phyloP scores from a whole-genome alignment of 2,888 invertebrate genomes.

The Physocephala rufipes region DNA sequence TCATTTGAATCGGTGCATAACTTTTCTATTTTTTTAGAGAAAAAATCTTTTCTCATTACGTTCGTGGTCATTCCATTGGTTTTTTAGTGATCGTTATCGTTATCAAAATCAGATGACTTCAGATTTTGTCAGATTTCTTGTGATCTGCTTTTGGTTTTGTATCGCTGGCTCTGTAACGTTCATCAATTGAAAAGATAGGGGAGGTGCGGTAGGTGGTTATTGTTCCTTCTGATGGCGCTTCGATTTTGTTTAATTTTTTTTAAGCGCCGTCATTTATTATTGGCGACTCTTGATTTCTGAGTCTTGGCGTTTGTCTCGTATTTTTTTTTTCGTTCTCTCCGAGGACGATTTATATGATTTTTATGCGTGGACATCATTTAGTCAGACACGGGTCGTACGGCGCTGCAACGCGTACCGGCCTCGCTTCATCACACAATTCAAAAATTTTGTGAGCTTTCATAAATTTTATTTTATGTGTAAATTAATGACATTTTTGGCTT shows the following conservation, averaged over 20 bases:
- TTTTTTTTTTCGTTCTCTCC: conserved; percentile 24
- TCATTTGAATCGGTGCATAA: not conserved
- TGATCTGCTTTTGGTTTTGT: not conserved
- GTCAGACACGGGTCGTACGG: conserved; percentile 37
- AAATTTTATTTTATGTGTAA: conserved; percentile 64
- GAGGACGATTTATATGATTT: conserved; percentile 60
- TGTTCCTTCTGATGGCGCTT: conserved; percentile 40
- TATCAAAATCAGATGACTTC: conserved; percentile 39
- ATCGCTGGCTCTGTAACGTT: not conserved
- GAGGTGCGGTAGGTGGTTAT: not conserved
- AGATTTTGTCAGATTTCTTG: conserved; percentile 36
- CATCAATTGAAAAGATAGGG: too few relatives aligned
- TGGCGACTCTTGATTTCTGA: conserved; percentile 42
- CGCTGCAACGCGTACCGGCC: not conserved
- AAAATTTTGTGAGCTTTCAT: conserved; percentile 51
- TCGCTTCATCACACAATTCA: conserved; percentile 27
- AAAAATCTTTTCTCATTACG: conserved; percentile 13
- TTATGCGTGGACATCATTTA: conserved; percentile 65
- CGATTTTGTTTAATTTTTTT: conserved; percentile 42
- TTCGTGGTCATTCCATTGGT: conserved; percentile 1
- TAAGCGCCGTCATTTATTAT: conserved; percentile 65
- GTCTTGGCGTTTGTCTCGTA: conserved; percentile 31
- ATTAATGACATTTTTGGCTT: conserved; percentile 60
- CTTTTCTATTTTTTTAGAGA: conserved; percentile 5
- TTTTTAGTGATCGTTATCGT: conserved; percentile 23